phyloP scores from a whole-genome alignment of 2,113 vertebrate species.

The Haemorhous mexicanus region DNA sequence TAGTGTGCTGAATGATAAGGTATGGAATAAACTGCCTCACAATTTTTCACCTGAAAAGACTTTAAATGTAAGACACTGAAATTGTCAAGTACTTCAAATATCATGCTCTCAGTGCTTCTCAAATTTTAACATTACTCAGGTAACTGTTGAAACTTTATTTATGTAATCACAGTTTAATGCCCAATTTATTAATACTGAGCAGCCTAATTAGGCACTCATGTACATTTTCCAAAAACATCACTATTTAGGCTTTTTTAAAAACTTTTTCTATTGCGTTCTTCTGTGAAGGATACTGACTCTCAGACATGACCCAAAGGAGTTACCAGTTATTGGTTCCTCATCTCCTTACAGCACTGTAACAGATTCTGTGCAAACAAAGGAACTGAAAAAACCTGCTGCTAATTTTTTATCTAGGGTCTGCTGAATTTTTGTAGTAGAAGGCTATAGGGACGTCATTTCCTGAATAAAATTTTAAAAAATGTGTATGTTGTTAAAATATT shows the following conservation, averaged over 20 bases:
- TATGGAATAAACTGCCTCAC: neutral
- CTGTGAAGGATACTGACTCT: neutral
- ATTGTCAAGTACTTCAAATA: neutral
- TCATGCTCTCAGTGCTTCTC: neutral
- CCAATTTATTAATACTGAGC: neutral
- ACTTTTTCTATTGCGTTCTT: neutral
- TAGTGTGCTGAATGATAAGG: neutral
- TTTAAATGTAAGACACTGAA: neutral
- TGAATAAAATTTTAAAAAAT: neutral
- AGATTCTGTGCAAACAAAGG: neutral
- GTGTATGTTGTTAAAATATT: rapidly evolving
- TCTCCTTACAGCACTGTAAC: neutral
- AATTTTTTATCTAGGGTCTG: neutral
- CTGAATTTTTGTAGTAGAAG: neutral
- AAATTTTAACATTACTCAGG: neutral
- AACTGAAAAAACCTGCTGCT: neutral
- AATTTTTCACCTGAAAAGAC: neutral
- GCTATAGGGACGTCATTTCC: neutral
- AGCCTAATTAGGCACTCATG: neutral
- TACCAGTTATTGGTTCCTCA: neutral
- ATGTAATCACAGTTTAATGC: neutral
- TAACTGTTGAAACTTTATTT: neutral
- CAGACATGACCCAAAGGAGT: neutral
- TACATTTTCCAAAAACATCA: neutral
- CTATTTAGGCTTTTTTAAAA: neutral